Conservation (phyloP, 2,113 vertebrate genomes). For the Entelurus aequoreus region DNA sequence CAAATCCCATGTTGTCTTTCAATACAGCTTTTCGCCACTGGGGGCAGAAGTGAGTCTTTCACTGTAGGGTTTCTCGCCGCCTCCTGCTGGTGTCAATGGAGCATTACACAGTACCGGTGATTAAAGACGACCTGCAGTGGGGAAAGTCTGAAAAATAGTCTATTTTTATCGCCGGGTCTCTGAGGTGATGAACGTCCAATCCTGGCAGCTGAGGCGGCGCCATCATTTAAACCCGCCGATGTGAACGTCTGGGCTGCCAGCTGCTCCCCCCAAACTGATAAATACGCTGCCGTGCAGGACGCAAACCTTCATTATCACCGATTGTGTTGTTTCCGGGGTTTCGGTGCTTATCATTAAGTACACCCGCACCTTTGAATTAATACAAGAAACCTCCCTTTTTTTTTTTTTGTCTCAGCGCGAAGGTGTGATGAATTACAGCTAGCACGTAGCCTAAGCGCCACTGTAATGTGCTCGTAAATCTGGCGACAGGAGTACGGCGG, state of each 20-base stretch:
- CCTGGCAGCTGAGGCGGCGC: slow-evolving; percentile 23
- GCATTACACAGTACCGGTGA: too few species aligned
- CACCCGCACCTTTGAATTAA: too few species aligned
- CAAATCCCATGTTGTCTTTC: too few species aligned
- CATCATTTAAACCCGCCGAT: slow-evolving; percentile 14
- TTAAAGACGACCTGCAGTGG: too few species aligned
- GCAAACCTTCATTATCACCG: slow-evolving; percentile 26
- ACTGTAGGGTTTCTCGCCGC: too few species aligned
- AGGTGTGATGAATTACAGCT: slow-evolving; percentile 19
- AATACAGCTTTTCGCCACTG: too few species aligned
- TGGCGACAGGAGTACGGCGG: slow-evolving; percentile 9
- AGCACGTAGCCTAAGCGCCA: slow-evolving; percentile 13
- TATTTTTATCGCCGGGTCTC: slow-evolving; percentile 15
- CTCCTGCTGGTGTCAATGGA: too few species aligned
- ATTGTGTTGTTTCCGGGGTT: slow-evolving; percentile 18
- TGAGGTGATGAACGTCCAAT: slow-evolving; percentile 26
- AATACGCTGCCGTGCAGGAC: slow-evolving; percentile 30
- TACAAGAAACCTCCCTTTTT: background rate
- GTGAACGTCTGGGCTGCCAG: slow-evolving; percentile 15
- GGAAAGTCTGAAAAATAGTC: background rate
- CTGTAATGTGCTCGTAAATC: slow-evolving; percentile 21
- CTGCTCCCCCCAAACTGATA: slow-evolving; percentile 22
- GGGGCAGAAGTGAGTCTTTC: too few species aligned
- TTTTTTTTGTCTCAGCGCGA: background rate
- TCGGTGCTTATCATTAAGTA: slow-evolving; percentile 15